phyloP scores from a whole-genome alignment of 2,113 vertebrate genomes.

The Campylomormyrus numenius region DNA sequence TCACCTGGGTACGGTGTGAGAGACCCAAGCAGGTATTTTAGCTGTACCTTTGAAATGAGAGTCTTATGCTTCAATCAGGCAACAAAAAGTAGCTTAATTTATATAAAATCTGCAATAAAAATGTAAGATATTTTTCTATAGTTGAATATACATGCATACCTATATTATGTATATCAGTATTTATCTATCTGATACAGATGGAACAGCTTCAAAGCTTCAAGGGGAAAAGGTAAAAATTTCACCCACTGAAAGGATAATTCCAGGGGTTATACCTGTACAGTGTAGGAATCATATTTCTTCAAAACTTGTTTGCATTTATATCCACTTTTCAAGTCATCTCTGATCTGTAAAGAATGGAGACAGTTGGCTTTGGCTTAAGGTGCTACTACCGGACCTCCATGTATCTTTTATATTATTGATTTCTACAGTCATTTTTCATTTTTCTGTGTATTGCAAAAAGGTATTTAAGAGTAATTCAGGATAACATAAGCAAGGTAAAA shows the following conservation, averaged over 20 bases:
- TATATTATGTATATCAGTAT: not conserved
- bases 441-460: not conserved
- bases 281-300: constrained; percentile 61
- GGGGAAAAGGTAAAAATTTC: not conserved
- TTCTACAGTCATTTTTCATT: not conserved
- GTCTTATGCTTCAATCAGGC: not conserved
- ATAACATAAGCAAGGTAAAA: not conserved
- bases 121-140: too few relatives aligned
- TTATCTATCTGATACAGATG: not conserved
- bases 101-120: not conserved
- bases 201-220: not conserved
- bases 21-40: not conserved
- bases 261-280: constrained; percentile 56
- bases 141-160: not conserved
- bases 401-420: not conserved
- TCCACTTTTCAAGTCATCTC: constrained; percentile 50
- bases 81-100: not conserved
- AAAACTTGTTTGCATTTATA: constrained; percentile 46
- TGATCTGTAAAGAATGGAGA: constrained; percentile 45
- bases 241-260: not conserved
- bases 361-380: not conserved
- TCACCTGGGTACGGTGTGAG: not conserved
- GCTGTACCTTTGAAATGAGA: not conserved
- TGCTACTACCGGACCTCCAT: not conserved
- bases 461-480: not conserved